A percentile compares a stretch with the other conserved stretches of the same genome.
Evolutionary conservation across 2,113 vertebrate species (phyloP).

Genomic region (Aphyosemion australe): DNA sequence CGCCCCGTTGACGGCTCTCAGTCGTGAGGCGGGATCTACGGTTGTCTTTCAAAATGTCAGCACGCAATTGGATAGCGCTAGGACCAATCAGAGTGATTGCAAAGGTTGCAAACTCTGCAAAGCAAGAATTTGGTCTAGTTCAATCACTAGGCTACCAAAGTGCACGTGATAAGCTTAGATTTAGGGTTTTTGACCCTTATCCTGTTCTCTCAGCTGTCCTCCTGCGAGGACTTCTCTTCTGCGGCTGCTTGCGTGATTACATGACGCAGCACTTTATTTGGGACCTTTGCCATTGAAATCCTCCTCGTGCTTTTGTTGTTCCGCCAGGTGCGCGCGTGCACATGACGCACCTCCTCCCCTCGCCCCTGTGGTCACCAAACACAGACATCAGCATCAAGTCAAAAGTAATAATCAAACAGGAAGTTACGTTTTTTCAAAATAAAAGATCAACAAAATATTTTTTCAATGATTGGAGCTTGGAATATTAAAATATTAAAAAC

Average conservation of each 20-base stretch:
- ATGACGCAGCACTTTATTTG: background rate
- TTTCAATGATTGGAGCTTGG: no score
- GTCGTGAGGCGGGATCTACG: no score
- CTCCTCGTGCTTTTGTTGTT: conserved; percentile 17
- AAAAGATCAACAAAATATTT: background rate
- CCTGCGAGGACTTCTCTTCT: background rate
- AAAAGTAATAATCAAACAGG: background rate
- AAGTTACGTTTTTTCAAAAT: conserved; percentile 20
- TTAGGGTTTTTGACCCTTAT: background rate
- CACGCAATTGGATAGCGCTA: no score
- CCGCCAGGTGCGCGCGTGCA: conserved; percentile 42
- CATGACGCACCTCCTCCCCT: conserved; percentile 17
- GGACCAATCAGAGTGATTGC: no score
- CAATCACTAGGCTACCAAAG: no score
- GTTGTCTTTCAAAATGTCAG: no score
- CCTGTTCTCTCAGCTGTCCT: no score
- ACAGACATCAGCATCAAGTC: conserved; percentile 9
- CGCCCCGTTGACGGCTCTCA: no score
- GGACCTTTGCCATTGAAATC: conserved; percentile 2
- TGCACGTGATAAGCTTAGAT: no score
- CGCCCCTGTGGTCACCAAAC: background rate
- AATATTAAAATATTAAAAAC: no score
- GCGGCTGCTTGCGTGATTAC: background rate
- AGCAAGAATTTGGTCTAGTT: no score
- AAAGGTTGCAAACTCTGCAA: no score